phyloP scores from a whole-genome alignment of 2,888 invertebrate species.

The Hipparchia sbordonii region DNA sequence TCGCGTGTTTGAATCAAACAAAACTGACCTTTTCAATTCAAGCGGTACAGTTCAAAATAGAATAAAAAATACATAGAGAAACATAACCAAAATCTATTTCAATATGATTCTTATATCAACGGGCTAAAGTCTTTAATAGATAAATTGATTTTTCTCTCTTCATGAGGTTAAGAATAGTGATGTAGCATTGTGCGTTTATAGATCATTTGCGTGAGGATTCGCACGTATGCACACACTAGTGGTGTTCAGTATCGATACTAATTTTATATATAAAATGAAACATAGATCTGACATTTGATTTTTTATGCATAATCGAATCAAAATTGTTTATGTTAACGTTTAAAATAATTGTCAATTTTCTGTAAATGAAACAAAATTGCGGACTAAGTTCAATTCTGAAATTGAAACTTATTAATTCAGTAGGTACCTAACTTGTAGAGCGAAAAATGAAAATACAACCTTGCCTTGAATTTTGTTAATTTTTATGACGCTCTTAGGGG shows the following conservation, averaged over 20 bases:
- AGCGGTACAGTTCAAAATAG: constrained; percentile 1
- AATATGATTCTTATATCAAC: background rate
- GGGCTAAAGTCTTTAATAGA: background rate
- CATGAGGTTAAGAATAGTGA: constrained; percentile 39
- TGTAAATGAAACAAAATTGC: background rate
- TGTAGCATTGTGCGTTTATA: constrained; percentile 45
- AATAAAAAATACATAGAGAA: background rate
- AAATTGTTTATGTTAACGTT: background rate
- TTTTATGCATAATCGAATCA: background rate
- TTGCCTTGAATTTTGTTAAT: no score
- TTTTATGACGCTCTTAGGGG: no score
- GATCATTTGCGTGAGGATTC: constrained; percentile 53
- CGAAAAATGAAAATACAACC: background rate
- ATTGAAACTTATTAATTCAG: no score
- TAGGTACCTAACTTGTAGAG: background rate
- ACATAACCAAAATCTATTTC: background rate
- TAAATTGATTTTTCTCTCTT: background rate
- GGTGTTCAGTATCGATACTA: constrained; percentile 39
- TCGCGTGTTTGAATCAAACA: background rate
- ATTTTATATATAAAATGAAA: background rate
- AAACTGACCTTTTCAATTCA: constrained; percentile 15
- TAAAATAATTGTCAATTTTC: background rate
- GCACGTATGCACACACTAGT: constrained; percentile 59
- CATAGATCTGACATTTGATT: background rate
- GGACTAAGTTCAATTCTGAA: no score